Evolutionary conservation across 2,797 vertebrate species (phyloP), one percentile per base, ranked within the genome.

Genomic region (Spea hammondii): DNA sequence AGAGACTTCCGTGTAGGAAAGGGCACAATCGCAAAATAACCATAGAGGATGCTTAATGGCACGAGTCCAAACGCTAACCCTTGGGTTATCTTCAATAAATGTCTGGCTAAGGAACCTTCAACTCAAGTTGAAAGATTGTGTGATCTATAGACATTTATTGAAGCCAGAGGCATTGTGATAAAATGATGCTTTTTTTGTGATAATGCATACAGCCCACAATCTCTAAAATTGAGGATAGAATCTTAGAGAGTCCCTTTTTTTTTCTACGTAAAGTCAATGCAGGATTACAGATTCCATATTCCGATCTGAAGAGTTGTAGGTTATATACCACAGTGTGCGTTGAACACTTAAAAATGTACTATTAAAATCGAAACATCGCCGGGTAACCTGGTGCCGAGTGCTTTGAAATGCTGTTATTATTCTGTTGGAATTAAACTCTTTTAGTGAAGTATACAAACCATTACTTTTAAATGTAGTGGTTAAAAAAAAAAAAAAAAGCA

Each of bases 1-100:
- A 89, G 85, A 82, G 75, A 74, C 75, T 77, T 82, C 80, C 80
- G 7, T 69, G 86, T 89, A 95, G 95, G 96, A 98, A 96, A 93
- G 82, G 85, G 83, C 86, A 78, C 84, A 87, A 85, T 88, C 74
- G 74, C 89, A 89, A 89, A 32, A 88, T 77, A 87, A 83, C 85
- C 83, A 82, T 62, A 86, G 83, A 85, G 83, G 84, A 87, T 85
- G 77, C 83, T 71, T 84, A 84, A 87, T 89, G 90, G 85, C 88
- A 88, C 65, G 71, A 80, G 83, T 67, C 17, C 0, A 48, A 8
- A 82, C 86, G 83, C 84, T 74, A 90, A 90, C 86, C 88, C 88
- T 84, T 86, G 88, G 88, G 87, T 89, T 85, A 86, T 87, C 82
- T 88, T 83, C 88, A 90, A 89, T 86, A 78, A 88, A 88, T 86